Base-by-base conservation (phyloP, 2,888 invertebrate species). In the Folsomia manolachei region DNA sequence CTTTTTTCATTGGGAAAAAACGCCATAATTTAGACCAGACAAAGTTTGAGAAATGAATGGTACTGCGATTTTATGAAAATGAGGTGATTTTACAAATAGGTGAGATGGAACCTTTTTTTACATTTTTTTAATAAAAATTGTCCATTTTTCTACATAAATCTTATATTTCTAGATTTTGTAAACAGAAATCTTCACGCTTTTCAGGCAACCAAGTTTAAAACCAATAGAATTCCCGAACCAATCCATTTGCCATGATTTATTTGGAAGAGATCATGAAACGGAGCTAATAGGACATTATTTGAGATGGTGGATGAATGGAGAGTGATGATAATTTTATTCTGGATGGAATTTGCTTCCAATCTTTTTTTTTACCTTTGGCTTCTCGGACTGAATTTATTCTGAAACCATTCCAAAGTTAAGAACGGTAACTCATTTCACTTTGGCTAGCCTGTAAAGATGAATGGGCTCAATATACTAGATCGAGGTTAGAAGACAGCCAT, bases 251-350 rank as follows among this genome's bases (percentile, higher is more conserved):
- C 39, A 39, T 39, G 39, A 39, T 39, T 39, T 39, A 39, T 39
- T 39, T 39, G 39, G 39, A 39, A 39, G 39, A 39, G 39, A 39
- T 39, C 39, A 39, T 39, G 39, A 39, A 39, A 25, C 14, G 24
- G 25, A 62, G 4, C 62, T 62, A 62, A 62, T 62, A 23, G 62
- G 62, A 62, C 62, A 62, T 62, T 25, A 62, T 62, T 62, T 62
- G 25, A 24, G 23, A 51, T n/a, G n/a, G n/a, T n/a, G n/a, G n/a
- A n/a, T n/a, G n/a, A n/a, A n/a, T n/a, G 2, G 25, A 62, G 24
- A 62, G 18, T 62, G 25, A 62, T 62, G 62, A 62, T 62, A 62
- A 62, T 62, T 62, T 62, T 62, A 62, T 62, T 62, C 62, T 14
- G 24, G 24, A 62, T 14, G 39, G 14, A 9, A 39, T 39, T 9